phyloP scores from a whole-genome alignment of 1,140 invertebrate species.

The Pantala flavescens region DNA sequence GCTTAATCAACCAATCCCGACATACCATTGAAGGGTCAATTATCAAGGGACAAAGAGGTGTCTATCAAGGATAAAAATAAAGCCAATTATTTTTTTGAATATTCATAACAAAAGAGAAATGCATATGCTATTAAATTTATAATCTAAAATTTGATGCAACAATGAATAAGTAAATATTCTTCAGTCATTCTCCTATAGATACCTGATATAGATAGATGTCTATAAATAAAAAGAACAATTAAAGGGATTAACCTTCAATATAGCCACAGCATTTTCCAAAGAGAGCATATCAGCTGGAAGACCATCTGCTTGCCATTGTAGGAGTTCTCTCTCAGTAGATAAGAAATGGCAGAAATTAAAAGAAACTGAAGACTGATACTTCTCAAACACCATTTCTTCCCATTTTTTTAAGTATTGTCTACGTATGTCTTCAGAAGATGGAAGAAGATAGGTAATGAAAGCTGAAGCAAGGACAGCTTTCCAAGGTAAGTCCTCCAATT shows the following conservation, averaged over 20 bases:
- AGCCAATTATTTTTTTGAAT: not conserved
- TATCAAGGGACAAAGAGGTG: constrained; percentile 55
- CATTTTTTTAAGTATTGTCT: constrained; percentile 46
- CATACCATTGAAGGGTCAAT: constrained; percentile 83
- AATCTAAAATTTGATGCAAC: too few relatives aligned
- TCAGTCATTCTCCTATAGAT: too few relatives aligned
- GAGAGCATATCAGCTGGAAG: constrained; percentile 68
- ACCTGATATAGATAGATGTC: too few relatives aligned
- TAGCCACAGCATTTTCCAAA: constrained; percentile 71
- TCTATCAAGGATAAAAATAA: constrained; percentile 31
- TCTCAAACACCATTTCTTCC: constrained; percentile 37
- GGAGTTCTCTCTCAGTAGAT: constrained; percentile 62
- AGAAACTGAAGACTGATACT: constrained; percentile 24
- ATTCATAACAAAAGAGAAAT: not conserved
- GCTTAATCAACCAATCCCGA: constrained; percentile 67
- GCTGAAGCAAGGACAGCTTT: constrained; percentile 59
- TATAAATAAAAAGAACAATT: too few relatives aligned
- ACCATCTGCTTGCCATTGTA: constrained; percentile 79
- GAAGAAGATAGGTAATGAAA: constrained; percentile 64
- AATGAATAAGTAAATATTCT: too few relatives aligned
- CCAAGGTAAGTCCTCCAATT: constrained; percentile 48
- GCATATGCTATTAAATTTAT: too few relatives aligned
- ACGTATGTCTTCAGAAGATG: constrained; percentile 55
- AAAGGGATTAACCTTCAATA: constrained; percentile 48
- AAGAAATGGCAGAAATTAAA: constrained; percentile 65